Conservation (phyloP, 53 echinoderm and acorn worm species). For the Apostichopus leukothele region DNA sequence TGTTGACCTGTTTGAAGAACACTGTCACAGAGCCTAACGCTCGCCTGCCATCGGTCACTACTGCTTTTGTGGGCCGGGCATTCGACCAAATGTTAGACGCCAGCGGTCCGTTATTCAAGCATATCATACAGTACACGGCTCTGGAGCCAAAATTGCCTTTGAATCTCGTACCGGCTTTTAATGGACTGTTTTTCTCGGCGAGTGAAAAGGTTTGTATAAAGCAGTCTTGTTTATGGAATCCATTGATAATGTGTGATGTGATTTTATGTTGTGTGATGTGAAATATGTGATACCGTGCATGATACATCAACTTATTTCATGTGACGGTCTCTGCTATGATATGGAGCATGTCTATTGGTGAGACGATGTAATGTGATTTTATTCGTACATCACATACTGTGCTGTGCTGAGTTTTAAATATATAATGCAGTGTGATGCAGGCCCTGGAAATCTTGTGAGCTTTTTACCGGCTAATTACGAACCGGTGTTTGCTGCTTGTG, state of each 20-base stretch:
- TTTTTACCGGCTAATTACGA: too few species aligned
- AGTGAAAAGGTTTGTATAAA: constrained; percentile 52
- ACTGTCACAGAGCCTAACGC: constrained; percentile 69
- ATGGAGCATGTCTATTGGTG: too few species aligned
- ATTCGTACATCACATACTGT: too few species aligned
- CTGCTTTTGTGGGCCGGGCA: constrained; percentile 60
- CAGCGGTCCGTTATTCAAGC: constrained; percentile 65
- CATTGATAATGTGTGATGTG: neutral
- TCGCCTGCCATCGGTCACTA: constrained; percentile 62
- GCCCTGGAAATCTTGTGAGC: too few species aligned
- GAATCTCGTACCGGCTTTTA: constrained; percentile 67
- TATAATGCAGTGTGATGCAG: too few species aligned
- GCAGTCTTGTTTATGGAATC: neutral
- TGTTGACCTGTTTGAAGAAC: constrained; percentile 77
- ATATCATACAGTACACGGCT: constrained; percentile 73
- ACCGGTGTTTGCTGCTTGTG: too few species aligned
- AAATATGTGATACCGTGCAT: neutral
- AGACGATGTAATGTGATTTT: too few species aligned
- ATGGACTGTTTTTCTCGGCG: constrained; percentile 60
- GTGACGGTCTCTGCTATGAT: neutral
- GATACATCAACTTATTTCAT: neutral
- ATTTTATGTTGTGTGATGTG: too few species aligned
- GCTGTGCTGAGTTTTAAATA: too few species aligned
- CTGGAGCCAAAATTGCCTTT: constrained; percentile 81
- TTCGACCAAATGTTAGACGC: constrained; percentile 66